These are phyloP conservation scores for Drosophila birchii DNA, from an alignment of 2,888 invertebrate species.

Conservation along the genomic window DNA sequence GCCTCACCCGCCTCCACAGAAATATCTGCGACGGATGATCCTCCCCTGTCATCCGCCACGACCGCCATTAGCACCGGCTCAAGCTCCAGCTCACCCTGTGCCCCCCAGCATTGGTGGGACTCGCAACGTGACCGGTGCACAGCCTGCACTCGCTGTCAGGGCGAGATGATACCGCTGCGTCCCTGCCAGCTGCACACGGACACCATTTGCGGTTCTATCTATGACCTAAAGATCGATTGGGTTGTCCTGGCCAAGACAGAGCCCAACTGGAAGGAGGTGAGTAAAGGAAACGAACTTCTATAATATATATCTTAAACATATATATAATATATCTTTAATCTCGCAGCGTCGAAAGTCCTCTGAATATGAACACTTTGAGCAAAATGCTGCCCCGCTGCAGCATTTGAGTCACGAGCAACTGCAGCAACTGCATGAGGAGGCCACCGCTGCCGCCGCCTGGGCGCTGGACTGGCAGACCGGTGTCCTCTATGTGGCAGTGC, in stretches of 20 bases:
- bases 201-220: slow-evolving; percentile 90
- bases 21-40: slow-evolving; percentile 36
- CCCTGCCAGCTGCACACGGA: slow-evolving; percentile 91
- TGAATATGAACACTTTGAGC: slow-evolving; percentile 71
- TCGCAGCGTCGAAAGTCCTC: slow-evolving; percentile 83
- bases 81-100: slow-evolving; percentile 81
- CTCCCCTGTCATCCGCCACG: not conserved
- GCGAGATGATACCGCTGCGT: slow-evolving; percentile 88
- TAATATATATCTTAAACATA: not conserved
- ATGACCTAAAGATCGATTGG: slow-evolving; percentile 88
- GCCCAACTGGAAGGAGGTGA: slow-evolving; percentile 85
- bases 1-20: slow-evolving; percentile 51
- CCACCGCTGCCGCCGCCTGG: slow-evolving; percentile 77
- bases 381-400: slow-evolving; percentile 62
- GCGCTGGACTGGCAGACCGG: slow-evolving; percentile 90
- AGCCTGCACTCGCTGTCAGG: slow-evolving; percentile 90
- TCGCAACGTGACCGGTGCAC: slow-evolving; percentile 88
- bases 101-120: slow-evolving; percentile 90
- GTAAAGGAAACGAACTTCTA: not conserved
- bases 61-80: not conserved
- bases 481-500: slow-evolving; percentile 89
- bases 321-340: not conserved
- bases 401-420: slow-evolving; percentile 80
- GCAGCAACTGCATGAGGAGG: slow-evolving; percentile 82
- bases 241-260: slow-evolving; percentile 85